Conservation (phyloP, 2,113 vertebrate genomes). For the Coptodon rendalli region DNA sequence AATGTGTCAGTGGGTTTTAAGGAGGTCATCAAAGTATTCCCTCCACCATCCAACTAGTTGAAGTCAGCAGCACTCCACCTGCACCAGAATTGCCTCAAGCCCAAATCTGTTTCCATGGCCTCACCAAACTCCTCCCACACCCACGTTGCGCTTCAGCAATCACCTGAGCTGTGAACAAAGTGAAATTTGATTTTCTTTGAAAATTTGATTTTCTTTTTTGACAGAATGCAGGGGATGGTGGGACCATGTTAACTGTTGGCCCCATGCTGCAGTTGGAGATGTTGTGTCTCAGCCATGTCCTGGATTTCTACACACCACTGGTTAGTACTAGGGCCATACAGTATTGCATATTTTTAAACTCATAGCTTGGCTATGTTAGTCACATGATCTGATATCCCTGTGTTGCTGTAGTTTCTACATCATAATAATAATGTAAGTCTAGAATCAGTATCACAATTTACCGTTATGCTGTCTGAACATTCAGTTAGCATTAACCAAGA, state of each 20-base stretch:
- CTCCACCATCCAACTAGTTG: not conserved
- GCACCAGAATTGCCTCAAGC: not conserved
- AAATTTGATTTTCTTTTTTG: not conserved
- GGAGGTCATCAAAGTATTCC: not conserved
- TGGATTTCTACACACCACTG: not conserved
- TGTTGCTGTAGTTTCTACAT: not conserved
- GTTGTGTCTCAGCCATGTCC: not conserved
- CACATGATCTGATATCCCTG: not conserved
- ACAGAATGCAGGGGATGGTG: not conserved
- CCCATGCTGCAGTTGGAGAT: not conserved
- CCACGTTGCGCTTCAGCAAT: not conserved
- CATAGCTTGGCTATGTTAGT: not conserved
- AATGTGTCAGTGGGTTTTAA: not conserved
- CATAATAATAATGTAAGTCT: not conserved
- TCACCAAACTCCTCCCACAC: not conserved
- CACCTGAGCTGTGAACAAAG: not conserved
- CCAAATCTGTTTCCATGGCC: not conserved
- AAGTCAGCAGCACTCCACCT: accelerated
- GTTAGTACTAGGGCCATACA: not conserved
- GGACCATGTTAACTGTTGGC: not conserved
- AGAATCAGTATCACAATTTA: not conserved
- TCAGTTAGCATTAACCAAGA: not conserved
- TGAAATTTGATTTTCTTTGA: not conserved
- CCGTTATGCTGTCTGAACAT: not conserved
- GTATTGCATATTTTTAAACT: not conserved